These are phyloP conservation scores for Limulus polyphemus DNA, from an alignment of 2,888 invertebrate species.

Conservation along the genomic window DNA sequence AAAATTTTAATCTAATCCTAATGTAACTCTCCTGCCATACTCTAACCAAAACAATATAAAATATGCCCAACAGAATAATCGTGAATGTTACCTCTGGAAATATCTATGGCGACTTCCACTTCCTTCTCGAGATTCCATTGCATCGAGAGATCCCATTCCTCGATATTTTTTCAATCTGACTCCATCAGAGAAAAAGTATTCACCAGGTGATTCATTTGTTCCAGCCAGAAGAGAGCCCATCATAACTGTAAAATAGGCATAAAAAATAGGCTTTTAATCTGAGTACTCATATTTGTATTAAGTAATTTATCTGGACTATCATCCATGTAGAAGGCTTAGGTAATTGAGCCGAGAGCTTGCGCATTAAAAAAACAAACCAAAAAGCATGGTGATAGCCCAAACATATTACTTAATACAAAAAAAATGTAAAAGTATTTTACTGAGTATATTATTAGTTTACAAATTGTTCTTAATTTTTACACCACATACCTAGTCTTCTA, in stretches of 20 bases:
- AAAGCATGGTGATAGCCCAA: no score
- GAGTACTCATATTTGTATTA: no score
- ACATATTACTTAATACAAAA: no score
- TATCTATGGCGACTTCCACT: slow-evolving; percentile 30
- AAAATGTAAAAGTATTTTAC: no score
- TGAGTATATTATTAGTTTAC: no score
- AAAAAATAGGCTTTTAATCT: slow-evolving; percentile 6
- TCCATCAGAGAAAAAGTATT: slow-evolving; percentile 97
- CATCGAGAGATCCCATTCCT: slow-evolving; percentile 97
- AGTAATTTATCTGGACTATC: neutral
- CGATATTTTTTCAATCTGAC: slow-evolving; percentile 95
- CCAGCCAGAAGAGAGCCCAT: slow-evolving; percentile 98
- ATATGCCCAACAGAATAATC: no score
- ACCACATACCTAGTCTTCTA: no score
- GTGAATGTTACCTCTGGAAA: slow-evolving; percentile 29
- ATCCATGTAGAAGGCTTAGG: no score
- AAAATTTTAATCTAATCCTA: slow-evolving; percentile 1
- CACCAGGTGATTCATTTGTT: slow-evolving; percentile 96
- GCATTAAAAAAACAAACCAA: no score
- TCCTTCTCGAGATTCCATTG: slow-evolving; percentile 71
- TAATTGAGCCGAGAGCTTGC: no score
- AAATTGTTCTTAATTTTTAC: no score
- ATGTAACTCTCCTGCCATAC: neutral
- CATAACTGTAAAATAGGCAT: slow-evolving; percentile 56
- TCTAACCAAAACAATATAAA: neutral